These are phyloP conservation scores for Acanthurus tractus DNA, from an alignment of 2,797 vertebrate genomes.

Conservation along the genomic window DNA sequence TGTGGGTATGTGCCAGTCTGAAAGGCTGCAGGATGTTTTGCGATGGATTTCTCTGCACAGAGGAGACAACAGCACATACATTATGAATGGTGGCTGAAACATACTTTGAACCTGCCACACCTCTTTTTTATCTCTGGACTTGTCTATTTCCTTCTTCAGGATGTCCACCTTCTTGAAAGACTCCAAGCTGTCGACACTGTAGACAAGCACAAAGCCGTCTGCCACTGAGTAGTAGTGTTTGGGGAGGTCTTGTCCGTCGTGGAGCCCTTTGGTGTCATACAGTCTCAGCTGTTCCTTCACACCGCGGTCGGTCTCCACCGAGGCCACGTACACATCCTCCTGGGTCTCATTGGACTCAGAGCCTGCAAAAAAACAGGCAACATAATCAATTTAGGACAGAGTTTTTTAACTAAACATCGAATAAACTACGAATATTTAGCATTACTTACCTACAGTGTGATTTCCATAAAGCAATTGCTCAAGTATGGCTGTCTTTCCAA, in stretches of 20 bases:
- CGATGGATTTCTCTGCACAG: background rate
- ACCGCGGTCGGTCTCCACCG: constrained; percentile 93
- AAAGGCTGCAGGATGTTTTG: background rate
- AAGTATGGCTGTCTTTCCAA: constrained; percentile 95
- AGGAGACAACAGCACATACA: background rate
- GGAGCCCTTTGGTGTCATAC: constrained; percentile 93
- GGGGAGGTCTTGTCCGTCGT: constrained; percentile 90
- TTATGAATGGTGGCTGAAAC: background rate
- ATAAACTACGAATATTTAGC: no score
- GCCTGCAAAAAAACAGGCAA: constrained; percentile 75
- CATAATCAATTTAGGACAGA: background rate
- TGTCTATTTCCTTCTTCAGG: constrained; percentile 95
- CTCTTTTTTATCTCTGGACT: constrained; percentile 96
- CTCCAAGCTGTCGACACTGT: constrained; percentile 93
- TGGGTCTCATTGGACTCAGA: constrained; percentile 91
- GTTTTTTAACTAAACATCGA: background rate
- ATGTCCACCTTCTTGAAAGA: constrained; percentile 92
- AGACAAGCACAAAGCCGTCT: constrained; percentile 95
- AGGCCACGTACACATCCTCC: constrained; percentile 95
- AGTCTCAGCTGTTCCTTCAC: constrained; percentile 95
- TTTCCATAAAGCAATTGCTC: constrained; percentile 95
- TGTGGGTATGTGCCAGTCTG: background rate
- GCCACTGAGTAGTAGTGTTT: constrained; percentile 95
- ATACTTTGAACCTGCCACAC: constrained; percentile 68
- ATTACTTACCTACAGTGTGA: constrained; percentile 87